phyloP scores from a whole-genome alignment of 1,140 invertebrate genomes.

The Zaprionus gabonicus region DNA sequence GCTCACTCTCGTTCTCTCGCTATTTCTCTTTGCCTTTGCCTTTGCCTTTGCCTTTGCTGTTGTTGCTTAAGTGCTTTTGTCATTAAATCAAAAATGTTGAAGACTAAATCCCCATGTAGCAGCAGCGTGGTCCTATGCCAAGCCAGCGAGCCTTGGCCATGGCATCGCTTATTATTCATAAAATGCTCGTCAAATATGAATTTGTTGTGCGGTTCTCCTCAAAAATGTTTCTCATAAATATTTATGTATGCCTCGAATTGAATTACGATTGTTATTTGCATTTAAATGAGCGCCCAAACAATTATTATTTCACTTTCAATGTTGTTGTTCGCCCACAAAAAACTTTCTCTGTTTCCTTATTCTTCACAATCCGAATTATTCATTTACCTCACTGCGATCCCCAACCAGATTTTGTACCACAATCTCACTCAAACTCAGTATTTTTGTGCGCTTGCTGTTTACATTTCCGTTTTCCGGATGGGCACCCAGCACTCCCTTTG shows the following conservation, averaged over 20 bases:
- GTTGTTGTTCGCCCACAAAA: not conserved
- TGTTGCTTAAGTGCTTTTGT: slow-evolving; percentile 36
- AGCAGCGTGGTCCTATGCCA: not conserved
- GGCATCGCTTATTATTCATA: slow-evolving; percentile 49
- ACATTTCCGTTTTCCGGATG: slow-evolving; percentile 59
- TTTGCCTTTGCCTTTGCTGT: slow-evolving; percentile 11
- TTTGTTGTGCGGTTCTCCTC: slow-evolving; percentile 32
- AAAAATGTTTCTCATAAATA: slow-evolving; percentile 46
- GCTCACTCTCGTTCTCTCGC: slow-evolving; percentile 11
- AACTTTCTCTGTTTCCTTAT: not conserved
- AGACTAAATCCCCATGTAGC: not conserved
- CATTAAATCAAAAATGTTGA: slow-evolving; percentile 30
- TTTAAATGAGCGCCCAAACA: slow-evolving; percentile 32
- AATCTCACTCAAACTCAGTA: not conserved
- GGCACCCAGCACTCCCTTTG: slow-evolving; percentile 19
- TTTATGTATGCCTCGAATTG: slow-evolving; percentile 43
- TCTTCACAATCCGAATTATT: not conserved
- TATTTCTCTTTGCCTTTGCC: slow-evolving; percentile 3
- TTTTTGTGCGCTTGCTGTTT: slow-evolving; percentile 40
- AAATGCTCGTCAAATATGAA: slow-evolving; percentile 36
- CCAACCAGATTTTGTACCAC: not conserved
- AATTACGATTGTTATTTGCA: slow-evolving; percentile 38
- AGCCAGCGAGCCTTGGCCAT: not conserved
- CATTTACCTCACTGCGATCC: not conserved
- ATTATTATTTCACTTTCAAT: slow-evolving; percentile 5